Base-by-base conservation (phyloP, 2,797 vertebrate genomes). In the Melanotaenia boesemani region DNA sequence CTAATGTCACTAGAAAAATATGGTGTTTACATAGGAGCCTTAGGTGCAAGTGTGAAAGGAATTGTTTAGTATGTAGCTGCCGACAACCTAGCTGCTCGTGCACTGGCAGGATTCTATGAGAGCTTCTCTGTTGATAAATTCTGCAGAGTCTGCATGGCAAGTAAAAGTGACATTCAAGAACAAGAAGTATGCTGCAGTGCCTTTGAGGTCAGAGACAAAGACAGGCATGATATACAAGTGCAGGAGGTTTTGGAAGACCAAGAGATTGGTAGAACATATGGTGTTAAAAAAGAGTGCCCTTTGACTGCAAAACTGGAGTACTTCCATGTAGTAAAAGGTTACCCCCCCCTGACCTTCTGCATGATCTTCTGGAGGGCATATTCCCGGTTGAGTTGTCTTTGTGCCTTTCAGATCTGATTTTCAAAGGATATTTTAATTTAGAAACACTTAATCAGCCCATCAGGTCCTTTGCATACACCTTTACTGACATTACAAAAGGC, bases 351-450 rank as follows among this genome's bases (percentile, higher is more conserved):
- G 82, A 85, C 63, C 68, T 83, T 22, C 6, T 86, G 3, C 72
- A 85, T 50, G 78, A 87, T 67, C 0, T 89, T 15, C 37, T 81
- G 13, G 77, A 88, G 39, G 82, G 80, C 15, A 84, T 83, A 50
- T 74, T 86, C 8, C 80, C 72, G 10, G 2, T 9, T 12, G 81
- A 84, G 37, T 22, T 60, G 20, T 63, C 15, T 20, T n/a, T 79
- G 46, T 72, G 55, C 0, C 60, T 87, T 52, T 79, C 20, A 64
- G 22, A 70, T 26, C 16, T 77, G 60, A 72, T 75, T 9, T 1
- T 0, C 4, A 76, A 76, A 4, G 32, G 1, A 7, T 69, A 22
- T 72, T 77, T 82, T 5, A 54, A 46, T 0, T 1, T 78, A 61
- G 59, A 57, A 26, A 58, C 3, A 4, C 65, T 79, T 0, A 81